A percentile compares a stretch with the other conserved stretches of the same genome.
These are phyloP conservation scores for Lamprotornis superbus DNA, from an alignment of 2,113 vertebrate species.

Conservation along the genomic window DNA sequence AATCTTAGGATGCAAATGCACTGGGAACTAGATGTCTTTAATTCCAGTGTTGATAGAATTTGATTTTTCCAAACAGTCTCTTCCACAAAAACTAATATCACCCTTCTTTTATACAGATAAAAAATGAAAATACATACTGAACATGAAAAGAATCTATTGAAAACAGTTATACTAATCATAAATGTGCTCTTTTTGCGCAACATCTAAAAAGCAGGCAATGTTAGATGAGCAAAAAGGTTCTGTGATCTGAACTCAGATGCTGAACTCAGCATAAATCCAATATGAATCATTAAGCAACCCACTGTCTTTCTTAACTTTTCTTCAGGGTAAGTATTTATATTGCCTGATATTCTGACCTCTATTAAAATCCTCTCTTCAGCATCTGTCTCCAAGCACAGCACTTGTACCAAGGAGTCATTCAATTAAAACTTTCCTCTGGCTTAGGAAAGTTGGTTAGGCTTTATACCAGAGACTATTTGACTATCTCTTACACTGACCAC, in stretches of 20 bases:
- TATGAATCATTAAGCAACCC: not conserved
- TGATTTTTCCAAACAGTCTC: not conserved
- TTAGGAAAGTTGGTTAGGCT: not conserved
- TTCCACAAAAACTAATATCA: not conserved
- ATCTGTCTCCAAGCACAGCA: not conserved
- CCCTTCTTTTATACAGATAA: not conserved
- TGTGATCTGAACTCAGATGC: not conserved
- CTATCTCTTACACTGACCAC: not conserved
- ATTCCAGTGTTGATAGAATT: not conserved
- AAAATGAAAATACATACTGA: not conserved
- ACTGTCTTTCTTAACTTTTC: not conserved
- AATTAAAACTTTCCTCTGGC: not conserved
- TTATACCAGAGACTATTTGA: not conserved
- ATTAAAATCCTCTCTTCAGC: not conserved
- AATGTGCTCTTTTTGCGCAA: not conserved
- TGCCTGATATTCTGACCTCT: not conserved
- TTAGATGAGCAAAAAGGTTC: not conserved
- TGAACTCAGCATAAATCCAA: not conserved
- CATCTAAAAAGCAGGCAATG: not conserved
- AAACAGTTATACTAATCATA: not conserved
- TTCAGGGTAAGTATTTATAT: not conserved
- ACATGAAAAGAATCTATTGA: not conserved
- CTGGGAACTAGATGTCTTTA: not conserved
- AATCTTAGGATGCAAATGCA: not conserved
- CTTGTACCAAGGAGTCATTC: not conserved